Evolutionary conservation across 1,140 invertebrate genomes (phyloP), one percentile per base, ranked within the genome.

Genomic region (Psix sp.): DNA sequence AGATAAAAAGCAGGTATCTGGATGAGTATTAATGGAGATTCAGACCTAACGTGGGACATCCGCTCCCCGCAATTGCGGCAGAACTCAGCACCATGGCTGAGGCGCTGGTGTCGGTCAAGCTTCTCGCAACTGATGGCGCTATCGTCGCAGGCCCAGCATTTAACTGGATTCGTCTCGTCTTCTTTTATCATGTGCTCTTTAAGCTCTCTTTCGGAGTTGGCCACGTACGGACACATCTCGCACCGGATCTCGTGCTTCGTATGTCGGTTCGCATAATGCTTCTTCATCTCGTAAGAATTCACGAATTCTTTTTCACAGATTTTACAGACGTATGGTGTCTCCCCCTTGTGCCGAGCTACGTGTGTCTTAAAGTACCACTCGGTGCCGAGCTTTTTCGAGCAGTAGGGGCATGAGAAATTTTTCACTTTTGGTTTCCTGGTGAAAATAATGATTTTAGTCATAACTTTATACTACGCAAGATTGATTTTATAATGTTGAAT

Each of bases 311-410:
- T 70, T 11, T 82, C 75, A 18, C 84, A 86, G 16, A 80, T 21
- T 39, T 63, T 63, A 43, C 84, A 86, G 1, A 74, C 81, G 21
- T 81, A 82, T 0, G 42, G 77, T 1, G 80, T 79, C 26, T 82
- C 77, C 3, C 80, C 80, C 13, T 75, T 80, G 45, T 87, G 86
- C n/a, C 70, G 78, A 0, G 80, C 80, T 1, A 86, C 43, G 5
- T 87, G 86, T 5, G 82, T 68, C 42, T 84, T 84, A 16, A 84
- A 87, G 26, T 86, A 87, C 81, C 84, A 86, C 16, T 84, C 80
- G 1, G 84, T 86, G 1, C 78, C 80, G 0, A 86, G 80, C 33
- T 68, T 51, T 57, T 87, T 86, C 0, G 66, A 60, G n/a, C 86
- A 87, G 14, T 81, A 81, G 0, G 74, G 71, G 49, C 85, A 87